Percentiles rank a stretch among this genome's conserved stretches.
phyloP scores from a whole-genome alignment of 1,140 invertebrate species.

The Macrobrachium rosenbergii region DNA sequence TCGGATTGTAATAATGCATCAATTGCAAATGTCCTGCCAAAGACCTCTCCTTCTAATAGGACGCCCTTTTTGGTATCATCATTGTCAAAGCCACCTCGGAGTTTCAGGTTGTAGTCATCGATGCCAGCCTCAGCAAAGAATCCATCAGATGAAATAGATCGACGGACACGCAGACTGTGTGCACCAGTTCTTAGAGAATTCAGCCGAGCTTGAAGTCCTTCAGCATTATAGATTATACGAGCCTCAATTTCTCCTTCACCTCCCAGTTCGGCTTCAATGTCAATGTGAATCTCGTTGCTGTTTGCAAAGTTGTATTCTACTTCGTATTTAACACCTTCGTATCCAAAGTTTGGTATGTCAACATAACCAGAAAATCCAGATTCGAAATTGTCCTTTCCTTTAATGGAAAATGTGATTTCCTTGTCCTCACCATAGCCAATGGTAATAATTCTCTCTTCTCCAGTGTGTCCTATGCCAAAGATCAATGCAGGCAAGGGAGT shows the following conservation, averaged over 20 bases:
- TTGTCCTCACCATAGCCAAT: slow-evolving; percentile 57
- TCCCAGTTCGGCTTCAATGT: slow-evolving; percentile 40
- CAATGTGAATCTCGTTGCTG: slow-evolving; percentile 46
- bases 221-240: slow-evolving; percentile 58
- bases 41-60: slow-evolving; percentile 55
- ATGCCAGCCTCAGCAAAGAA: slow-evolving; percentile 61
- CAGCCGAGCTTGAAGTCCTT: slow-evolving; percentile 58
- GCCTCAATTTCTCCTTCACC: slow-evolving; percentile 43
- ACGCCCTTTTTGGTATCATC: slow-evolving; percentile 47
- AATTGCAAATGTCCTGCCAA: slow-evolving; percentile 53
- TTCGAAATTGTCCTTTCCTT: slow-evolving; percentile 59
- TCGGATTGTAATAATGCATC: slow-evolving; percentile 51
- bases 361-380: slow-evolving; percentile 59
- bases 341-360: slow-evolving; percentile 59
- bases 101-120: slow-evolving; percentile 58
- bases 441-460: slow-evolving; percentile 48
- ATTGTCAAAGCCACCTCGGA: slow-evolving; percentile 50
- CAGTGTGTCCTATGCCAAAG: slow-evolving; percentile 55
- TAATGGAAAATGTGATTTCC: slow-evolving; percentile 58
- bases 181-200: slow-evolving; percentile 33
- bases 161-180: slow-evolving; percentile 46
- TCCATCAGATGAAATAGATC: slow-evolving; percentile 55
- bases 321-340: slow-evolving; percentile 55
- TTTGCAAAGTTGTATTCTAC: slow-evolving; percentile 54
- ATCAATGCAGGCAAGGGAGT: slow-evolving; percentile 57